phyloP scores from a whole-genome alignment of 1,140 invertebrate species.

The Hylaeus volcanicus region DNA sequence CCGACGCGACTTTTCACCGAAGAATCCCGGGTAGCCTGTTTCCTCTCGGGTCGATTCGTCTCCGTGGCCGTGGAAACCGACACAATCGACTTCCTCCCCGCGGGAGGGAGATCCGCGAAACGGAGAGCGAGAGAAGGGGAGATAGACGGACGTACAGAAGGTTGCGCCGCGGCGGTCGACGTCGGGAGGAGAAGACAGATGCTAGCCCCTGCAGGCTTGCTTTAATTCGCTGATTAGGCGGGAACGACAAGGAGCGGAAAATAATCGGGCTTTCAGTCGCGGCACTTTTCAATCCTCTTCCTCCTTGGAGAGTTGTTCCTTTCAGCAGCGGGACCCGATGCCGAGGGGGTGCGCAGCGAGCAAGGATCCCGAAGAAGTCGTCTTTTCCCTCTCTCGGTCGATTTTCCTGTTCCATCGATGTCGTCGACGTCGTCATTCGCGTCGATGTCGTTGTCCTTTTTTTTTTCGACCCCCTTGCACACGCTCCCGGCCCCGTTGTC shows the following conservation, averaged over 20 bases:
- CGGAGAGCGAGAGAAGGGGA: neutral
- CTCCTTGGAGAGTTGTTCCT: constrained; percentile 55
- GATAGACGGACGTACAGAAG: neutral
- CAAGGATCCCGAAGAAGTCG: constrained; percentile 45
- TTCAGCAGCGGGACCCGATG: constrained; percentile 43
- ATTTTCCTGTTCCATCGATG: constrained; percentile 33
- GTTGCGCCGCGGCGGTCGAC: constrained; percentile 11
- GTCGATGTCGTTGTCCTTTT: constrained; percentile 31
- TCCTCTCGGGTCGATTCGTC: constrained; percentile 21
- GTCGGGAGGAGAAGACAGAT: constrained; percentile 30
- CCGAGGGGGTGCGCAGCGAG: neutral
- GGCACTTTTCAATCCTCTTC: constrained; percentile 73
- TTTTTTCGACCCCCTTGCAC: constrained; percentile 22
- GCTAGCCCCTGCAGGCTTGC: constrained; percentile 66
- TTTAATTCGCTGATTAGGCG: constrained; percentile 79
- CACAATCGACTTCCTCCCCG: constrained; percentile 57
- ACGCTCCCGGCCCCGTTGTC: constrained; percentile 5
- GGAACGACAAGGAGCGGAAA: constrained; percentile 73
- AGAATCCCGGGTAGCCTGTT: constrained; percentile 3
- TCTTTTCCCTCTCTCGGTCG: neutral
- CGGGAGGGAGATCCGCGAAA: neutral
- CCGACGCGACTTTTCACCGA: constrained; percentile 50
- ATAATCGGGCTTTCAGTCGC: constrained; percentile 75
- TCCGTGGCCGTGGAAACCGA: constrained; percentile 32
- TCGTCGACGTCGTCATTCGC: constrained; percentile 14